Base-by-base conservation (phyloP, 2,113 vertebrate genomes). In the Poeciliopsis prolifica region DNA sequence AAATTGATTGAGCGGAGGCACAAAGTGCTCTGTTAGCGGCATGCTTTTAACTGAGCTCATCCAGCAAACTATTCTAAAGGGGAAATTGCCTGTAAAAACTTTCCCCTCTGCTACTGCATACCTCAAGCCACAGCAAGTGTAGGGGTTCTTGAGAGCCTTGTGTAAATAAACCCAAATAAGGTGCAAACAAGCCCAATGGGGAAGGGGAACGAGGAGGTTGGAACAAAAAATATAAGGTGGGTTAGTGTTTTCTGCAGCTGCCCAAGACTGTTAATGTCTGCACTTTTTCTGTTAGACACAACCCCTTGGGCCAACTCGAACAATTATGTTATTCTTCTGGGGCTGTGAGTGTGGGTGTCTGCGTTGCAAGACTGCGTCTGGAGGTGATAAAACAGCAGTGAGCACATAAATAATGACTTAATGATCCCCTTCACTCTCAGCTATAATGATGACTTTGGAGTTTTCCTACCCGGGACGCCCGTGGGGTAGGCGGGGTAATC, bases 361-460 rank as follows among this genome's bases (percentile, higher is more conserved):
- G 85, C 60, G 24, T 74, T 78, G 79, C 78, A 83, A 83, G 89
- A 70, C 76, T 68, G 48, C 30, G 85, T 92, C 88, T 92, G 88
- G 88, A 86, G 84, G 88, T 86, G 81, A 92, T 93, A 92, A 94
- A 93, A 91, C 89, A 85, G 86, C 86, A 89, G 87, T 83, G 76
- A 86, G 81, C 87, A 88, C 88, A 94, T 93, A 92, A 94, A 94
- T 94, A 93, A 92, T 81, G 80, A 82, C 93, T 91, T 93, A 92
- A 93, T 91, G 92, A 94, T 89, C 86, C 79, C 86, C 88, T 87
- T 85, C 89, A 82, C 90, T 89, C 84, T 88, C 60, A 68, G 31
- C 61, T 76, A 88, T 91, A 90, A 86, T 91, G 91, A 92, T 92
- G 92, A 92, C 87, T 78, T 74, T 61, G 82, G 81, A 68, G 81